phyloP scores from a whole-genome alignment of 2,113 vertebrate genomes.

The Callipepla californica region DNA sequence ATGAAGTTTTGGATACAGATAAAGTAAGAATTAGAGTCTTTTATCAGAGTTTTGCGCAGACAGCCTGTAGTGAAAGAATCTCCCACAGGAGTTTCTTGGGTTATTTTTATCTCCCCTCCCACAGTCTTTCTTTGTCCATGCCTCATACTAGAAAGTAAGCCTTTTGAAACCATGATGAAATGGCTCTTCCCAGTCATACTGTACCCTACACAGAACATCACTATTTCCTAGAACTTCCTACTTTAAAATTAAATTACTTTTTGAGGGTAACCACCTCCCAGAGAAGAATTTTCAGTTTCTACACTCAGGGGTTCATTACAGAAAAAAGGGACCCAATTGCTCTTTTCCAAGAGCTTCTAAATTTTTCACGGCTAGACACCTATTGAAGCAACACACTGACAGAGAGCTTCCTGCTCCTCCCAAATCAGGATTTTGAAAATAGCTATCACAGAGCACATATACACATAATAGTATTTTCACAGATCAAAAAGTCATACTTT shows the following conservation, averaged over 20 bases:
- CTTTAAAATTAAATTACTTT: background rate
- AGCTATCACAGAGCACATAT: background rate
- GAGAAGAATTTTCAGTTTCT: background rate
- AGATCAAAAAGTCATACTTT: background rate
- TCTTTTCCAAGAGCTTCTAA: background rate
- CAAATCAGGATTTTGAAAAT: background rate
- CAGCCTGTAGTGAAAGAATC: background rate
- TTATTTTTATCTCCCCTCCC: background rate
- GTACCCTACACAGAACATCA: background rate
- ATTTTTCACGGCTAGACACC: background rate
- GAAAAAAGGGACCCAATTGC: background rate
- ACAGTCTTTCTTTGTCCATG: background rate
- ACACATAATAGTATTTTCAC: background rate
- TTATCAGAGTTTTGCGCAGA: background rate
- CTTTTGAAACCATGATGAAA: background rate
- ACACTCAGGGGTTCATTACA: background rate
- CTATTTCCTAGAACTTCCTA: background rate
- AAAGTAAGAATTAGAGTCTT: slow-evolving; percentile 50
- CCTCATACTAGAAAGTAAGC: background rate
- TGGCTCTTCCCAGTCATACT: background rate
- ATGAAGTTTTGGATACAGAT: slow-evolving; percentile 35
- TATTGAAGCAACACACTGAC: background rate
- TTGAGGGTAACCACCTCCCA: background rate
- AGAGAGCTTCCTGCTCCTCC: background rate
- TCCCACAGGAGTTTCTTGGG: background rate